These are phyloP conservation scores for Istiophorus platypterus DNA, from an alignment of 2,113 vertebrate genomes.

Conservation along the genomic window DNA sequence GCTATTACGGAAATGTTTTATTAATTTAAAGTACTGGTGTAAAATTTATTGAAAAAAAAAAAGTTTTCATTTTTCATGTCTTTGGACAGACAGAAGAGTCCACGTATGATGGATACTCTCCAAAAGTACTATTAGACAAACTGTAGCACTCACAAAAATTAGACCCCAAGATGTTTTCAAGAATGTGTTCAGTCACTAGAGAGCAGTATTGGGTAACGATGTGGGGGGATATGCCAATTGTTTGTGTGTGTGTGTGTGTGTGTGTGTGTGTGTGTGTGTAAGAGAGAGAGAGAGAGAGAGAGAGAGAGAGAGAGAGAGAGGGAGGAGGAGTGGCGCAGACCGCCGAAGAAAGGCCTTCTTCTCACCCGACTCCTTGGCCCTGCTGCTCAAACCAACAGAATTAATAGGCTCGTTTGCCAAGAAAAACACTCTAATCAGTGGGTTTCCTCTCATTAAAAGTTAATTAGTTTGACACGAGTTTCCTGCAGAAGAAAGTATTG, in stretches of 20 bases:
- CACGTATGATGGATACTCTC: neutral
- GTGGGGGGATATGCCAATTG: neutral
- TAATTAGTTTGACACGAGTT: conserved; percentile 90
- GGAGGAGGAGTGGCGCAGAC: conserved; percentile 54
- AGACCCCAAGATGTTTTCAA: neutral
- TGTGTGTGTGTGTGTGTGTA: conserved; percentile 25
- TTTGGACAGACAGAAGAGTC: neutral
- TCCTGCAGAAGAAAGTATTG: conserved; percentile 88
- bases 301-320: conserved; percentile 28
- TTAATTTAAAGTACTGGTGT: neutral
- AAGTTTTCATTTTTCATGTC: neutral
- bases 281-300: conserved; percentile 27
- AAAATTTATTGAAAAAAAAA: neutral
- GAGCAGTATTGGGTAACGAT: conserved; percentile 72
- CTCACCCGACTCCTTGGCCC: conserved; percentile 69
- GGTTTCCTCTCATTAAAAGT: conserved; percentile 91
- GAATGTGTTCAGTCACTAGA: conserved; percentile 66
- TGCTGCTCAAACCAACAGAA: conserved; percentile 84
- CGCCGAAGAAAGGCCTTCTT: conserved; percentile 70
- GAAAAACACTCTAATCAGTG: conserved; percentile 90
- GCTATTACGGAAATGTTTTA: neutral
- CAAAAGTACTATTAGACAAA: neutral
- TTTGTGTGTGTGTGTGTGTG: conserved; percentile 25
- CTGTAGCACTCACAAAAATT: neutral
- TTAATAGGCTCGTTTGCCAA: conserved; percentile 88